A percentile compares a stretch with the other conserved stretches of the same genome.
These are phyloP conservation scores for Ptychadena robeensis DNA, from an alignment of 2,797 vertebrate genomes.

Conservation along the genomic window DNA sequence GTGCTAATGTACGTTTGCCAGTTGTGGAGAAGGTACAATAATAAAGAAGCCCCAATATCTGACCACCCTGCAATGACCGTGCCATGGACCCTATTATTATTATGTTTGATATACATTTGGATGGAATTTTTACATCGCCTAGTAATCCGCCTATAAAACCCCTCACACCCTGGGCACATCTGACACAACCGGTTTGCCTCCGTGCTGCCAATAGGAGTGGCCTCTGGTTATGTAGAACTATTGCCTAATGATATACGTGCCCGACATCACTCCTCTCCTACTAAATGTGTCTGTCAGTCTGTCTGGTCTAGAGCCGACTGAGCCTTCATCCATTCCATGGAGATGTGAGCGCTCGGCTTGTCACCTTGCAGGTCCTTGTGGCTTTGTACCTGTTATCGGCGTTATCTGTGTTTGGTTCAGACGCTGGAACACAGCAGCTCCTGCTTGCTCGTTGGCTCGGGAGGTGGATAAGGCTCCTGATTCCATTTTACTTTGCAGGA, in stretches of 20 bases:
- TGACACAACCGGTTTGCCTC: slow-evolving; percentile 46
- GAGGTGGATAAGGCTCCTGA: background rate
- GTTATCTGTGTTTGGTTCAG: slow-evolving; percentile 1
- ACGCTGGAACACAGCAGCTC: background rate
- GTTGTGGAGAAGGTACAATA: too few relatives aligned
- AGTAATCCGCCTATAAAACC: background rate
- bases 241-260: slow-evolving; percentile 10
- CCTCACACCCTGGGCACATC: slow-evolving; percentile 22
- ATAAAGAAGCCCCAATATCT: background rate
- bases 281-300: background rate
- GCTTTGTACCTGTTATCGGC: background rate
- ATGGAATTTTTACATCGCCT: background rate
- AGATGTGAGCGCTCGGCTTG: background rate
- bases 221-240: slow-evolving; percentile 1
- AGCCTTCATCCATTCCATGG: background rate
- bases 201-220: slow-evolving; percentile 17
- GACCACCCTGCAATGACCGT: background rate
- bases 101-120: background rate
- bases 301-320: background rate
- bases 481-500: background rate
- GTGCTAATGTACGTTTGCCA: too few relatives aligned
- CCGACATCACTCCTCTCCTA: background rate
- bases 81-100: background rate
- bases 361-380: slow-evolving; percentile 49
- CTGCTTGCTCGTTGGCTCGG: too few relatives aligned